These are phyloP conservation scores for Andrena haemorrhoa DNA, from an alignment of 2,888 invertebrate genomes.

Conservation along the genomic window DNA sequence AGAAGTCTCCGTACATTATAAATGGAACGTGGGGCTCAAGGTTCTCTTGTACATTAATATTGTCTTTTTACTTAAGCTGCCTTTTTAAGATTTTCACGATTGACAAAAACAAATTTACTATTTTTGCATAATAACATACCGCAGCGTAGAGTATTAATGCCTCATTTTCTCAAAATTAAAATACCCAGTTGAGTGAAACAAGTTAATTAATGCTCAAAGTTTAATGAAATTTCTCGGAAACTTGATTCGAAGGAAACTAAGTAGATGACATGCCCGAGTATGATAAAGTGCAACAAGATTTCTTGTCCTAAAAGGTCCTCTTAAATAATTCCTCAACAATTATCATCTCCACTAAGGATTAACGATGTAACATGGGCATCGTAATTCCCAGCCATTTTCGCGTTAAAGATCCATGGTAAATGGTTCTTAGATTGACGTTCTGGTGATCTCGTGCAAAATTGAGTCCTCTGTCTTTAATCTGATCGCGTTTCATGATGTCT, in stretches of 20 bases:
- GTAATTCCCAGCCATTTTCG: no score
- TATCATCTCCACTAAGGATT: no score
- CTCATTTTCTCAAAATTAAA: background rate
- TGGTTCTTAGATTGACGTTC: background rate
- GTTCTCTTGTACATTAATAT: no score
- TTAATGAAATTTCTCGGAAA: background rate
- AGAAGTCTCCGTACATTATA: no score
- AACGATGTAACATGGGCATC: no score
- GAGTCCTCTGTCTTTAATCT: constrained; percentile 5
- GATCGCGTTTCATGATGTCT: constrained; percentile 35
- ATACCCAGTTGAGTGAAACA: background rate
- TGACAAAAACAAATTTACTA: background rate
- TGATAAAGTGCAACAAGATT: background rate
- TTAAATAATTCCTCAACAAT: no score
- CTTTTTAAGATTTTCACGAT: no score
- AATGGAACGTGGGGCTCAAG: no score
- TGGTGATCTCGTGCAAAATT: constrained; percentile 13
- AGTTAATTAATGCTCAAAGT: constrained; percentile 8
- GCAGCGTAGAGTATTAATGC: no score
- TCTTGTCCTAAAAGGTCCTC: background rate
- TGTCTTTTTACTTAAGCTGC: no score
- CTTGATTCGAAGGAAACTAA: background rate
- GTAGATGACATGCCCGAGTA: background rate
- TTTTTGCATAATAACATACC: background rate
- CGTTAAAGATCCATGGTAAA: constrained; percentile 4